Conservation (phyloP, 1,140 invertebrate species). For the Andrena cerasifolii region DNA sequence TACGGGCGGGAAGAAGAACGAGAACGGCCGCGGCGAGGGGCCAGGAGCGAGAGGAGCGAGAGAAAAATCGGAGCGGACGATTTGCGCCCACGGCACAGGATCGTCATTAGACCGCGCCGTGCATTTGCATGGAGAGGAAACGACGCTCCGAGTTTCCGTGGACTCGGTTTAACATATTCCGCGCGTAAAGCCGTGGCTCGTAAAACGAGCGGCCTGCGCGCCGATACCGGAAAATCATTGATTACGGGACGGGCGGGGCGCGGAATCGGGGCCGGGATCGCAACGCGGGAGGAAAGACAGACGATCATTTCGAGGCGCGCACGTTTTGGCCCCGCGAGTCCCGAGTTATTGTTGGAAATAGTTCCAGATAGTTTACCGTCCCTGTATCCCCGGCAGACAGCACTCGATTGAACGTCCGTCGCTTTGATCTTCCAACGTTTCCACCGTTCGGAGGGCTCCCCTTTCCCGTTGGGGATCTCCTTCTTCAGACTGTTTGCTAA, state of each 20-base stretch:
- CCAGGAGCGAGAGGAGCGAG: not conserved
- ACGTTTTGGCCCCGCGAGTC: not conserved
- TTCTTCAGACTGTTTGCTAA: constrained; percentile 60
- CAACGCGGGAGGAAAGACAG: constrained; percentile 18
- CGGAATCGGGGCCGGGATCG: constrained; percentile 12
- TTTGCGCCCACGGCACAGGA: constrained; percentile 64
- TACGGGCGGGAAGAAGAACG: constrained; percentile 35
- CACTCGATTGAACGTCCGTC: constrained; percentile 29
- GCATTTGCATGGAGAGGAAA: constrained; percentile 70
- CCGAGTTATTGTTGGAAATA: constrained; percentile 41
- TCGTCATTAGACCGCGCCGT: constrained; percentile 69
- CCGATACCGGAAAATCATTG: constrained; percentile 55
- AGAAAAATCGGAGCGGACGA: constrained; percentile 68
- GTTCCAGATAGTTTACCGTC: constrained; percentile 48
- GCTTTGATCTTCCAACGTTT: constrained; percentile 56
- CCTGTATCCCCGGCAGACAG: constrained; percentile 17
- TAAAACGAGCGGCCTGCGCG: constrained; percentile 55
- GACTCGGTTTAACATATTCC: constrained; percentile 70
- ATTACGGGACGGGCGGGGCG: constrained; percentile 41
- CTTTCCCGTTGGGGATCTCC: not conserved
- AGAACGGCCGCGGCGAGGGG: not conserved
- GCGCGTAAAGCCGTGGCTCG: constrained; percentile 64
- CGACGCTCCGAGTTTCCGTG: constrained; percentile 62
- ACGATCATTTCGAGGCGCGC: constrained; percentile 7
- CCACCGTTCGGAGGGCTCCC: constrained; percentile 6